Evolutionary conservation across 1,140 invertebrate genomes (phyloP).

Genomic region (Bombus confusus): DNA sequence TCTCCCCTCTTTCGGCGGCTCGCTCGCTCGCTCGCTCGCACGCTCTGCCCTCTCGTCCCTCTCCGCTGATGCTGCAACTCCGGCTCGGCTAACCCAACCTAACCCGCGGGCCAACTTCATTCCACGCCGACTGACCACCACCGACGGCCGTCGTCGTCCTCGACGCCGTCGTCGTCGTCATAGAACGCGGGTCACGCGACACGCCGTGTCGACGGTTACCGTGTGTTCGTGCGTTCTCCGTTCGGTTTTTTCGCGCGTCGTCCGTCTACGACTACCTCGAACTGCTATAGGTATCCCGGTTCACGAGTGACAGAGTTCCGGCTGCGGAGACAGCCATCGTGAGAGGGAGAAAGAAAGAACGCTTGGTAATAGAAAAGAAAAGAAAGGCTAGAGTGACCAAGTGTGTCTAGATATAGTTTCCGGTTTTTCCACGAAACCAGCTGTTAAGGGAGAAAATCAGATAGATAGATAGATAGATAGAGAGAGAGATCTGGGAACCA

Average conservation of each 20-base stretch:
- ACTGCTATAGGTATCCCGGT: neutral
- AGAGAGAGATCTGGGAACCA: neutral
- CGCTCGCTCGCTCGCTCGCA: slow-evolving; percentile 53
- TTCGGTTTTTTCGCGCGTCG: slow-evolving; percentile 18
- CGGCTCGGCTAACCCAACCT: slow-evolving; percentile 78
- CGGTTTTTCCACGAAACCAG: neutral
- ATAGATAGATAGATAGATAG: neutral
- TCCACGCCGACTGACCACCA: slow-evolving; percentile 83
- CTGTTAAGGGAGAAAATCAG: neutral
- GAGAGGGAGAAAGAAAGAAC: neutral
- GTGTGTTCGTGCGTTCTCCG: slow-evolving; percentile 28
- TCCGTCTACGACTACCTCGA: neutral
- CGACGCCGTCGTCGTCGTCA: slow-evolving; percentile 72
- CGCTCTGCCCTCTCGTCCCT: slow-evolving; percentile 60
- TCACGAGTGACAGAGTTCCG: slow-evolving; percentile 17
- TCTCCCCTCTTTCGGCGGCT: slow-evolving; percentile 23
- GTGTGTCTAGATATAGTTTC: slow-evolving; percentile 4
- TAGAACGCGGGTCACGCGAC: slow-evolving; percentile 64
- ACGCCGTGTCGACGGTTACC: slow-evolving; percentile 37
- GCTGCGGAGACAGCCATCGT: neutral
- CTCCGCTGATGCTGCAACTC: slow-evolving; percentile 79
- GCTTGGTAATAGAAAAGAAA: neutral
- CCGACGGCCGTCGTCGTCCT: slow-evolving; percentile 79
- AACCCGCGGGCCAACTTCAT: slow-evolving; percentile 81
- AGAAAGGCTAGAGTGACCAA: neutral